phyloP scores from a whole-genome alignment of 30 jellyfish, hydroid and myxozoan genomes.

The Calvadosia cruxmelitensis region DNA sequence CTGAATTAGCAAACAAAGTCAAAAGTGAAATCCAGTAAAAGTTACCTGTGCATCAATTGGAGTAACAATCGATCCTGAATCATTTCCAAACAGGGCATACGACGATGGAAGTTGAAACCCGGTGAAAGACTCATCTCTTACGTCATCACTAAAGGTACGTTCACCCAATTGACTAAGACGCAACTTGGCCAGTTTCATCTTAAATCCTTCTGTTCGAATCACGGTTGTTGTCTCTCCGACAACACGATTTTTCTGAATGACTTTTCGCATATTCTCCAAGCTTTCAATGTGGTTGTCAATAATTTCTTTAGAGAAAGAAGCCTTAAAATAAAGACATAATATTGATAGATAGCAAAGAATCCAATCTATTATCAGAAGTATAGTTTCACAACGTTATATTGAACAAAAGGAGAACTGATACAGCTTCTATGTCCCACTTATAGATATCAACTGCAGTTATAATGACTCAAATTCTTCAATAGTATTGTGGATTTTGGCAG shows the following conservation, averaged over 20 bases:
- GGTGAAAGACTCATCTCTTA: background rate
- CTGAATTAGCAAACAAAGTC: too few relatives aligned
- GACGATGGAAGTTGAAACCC: background rate
- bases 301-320: background rate
- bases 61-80: background rate
- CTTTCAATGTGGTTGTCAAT: background rate
- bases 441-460: too few relatives aligned
- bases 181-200: slow-evolving; percentile 13
- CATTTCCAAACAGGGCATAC: background rate
- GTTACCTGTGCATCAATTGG: too few relatives aligned
- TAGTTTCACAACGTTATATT: too few relatives aligned
- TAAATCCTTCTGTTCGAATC: slow-evolving; percentile 15
- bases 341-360: too few relatives aligned
- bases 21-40: too few relatives aligned
- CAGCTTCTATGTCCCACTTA: too few relatives aligned
- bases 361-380: too few relatives aligned
- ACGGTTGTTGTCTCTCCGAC: slow-evolving; percentile 36
- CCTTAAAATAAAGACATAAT: too few relatives aligned
- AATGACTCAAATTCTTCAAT: too few relatives aligned
- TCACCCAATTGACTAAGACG: slow-evolving; percentile 3
- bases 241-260: slow-evolving; percentile 15
- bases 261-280: slow-evolving; percentile 18
- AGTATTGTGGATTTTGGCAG: too few relatives aligned
- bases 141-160: background rate
- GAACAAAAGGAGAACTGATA: too few relatives aligned